phyloP scores from a whole-genome alignment of 2,113 vertebrate species.

The Peucedramus taeniatus region DNA sequence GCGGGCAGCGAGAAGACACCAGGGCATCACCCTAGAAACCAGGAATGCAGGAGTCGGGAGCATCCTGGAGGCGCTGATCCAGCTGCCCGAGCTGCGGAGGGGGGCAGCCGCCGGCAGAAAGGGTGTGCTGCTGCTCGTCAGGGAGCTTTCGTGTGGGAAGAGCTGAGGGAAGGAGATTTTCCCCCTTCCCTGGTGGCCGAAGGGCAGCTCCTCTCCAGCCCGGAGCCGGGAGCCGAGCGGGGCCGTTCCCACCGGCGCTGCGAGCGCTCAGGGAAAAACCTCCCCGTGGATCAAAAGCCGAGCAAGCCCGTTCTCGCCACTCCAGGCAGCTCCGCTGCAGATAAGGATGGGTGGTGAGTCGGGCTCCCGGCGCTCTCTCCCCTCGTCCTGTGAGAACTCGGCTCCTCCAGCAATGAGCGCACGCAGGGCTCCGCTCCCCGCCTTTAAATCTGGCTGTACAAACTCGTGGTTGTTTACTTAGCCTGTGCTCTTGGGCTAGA shows the following conservation, averaged over 20 bases:
- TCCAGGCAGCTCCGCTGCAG: background rate
- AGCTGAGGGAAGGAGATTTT: background rate
- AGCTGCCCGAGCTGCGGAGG: background rate
- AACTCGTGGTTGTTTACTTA: conserved; percentile 26
- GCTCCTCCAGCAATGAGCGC: background rate
- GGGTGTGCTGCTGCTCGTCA: background rate
- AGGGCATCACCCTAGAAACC: background rate
- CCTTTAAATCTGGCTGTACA: background rate
- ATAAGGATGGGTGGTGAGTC: background rate
- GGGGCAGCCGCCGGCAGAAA: background rate
- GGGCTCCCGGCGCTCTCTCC: background rate
- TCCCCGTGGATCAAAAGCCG: background rate
- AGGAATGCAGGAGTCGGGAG: background rate
- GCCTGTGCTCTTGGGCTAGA: conserved; percentile 21
- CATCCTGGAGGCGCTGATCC: background rate
- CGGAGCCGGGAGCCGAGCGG: accelerated
- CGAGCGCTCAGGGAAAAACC: background rate
- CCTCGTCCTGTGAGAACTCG: background rate
- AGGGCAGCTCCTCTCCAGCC: background rate
- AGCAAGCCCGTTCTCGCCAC: background rate
- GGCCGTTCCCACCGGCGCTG: background rate
- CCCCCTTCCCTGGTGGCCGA: background rate
- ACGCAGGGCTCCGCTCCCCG: background rate
- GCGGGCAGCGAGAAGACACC: background rate
- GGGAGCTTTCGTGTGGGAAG: background rate